Evolutionary conservation across 2,888 invertebrate genomes (phyloP), one percentile per base, ranked within the genome.

Genomic region (Heliconius erato): DNA sequence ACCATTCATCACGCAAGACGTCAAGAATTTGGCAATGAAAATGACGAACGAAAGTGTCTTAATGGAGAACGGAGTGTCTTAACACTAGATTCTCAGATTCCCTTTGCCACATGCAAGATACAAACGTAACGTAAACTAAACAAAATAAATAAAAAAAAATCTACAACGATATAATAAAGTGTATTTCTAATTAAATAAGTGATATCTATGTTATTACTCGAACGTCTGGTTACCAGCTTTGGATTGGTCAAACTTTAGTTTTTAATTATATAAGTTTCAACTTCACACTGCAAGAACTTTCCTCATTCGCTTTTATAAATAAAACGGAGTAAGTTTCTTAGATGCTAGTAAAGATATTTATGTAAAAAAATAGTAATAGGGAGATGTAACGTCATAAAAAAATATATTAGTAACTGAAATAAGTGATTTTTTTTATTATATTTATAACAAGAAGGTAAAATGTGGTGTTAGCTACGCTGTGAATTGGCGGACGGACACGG

Each of bases 201-300:
- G 49, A 49, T 49, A 49, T 49, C 49, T 49, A 19, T 49, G 49
- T 49, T 19, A 49, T 49, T 49, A 49, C 49, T 49, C 16, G 16
- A 16, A 19, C 16, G 14, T 49, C 26, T 40, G n/a, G 26, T 40
- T 35, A 65, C n/a, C 65, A 65, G 44, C 44, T 67, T 35, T 16
- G 74, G 40, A 77, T 14, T 59, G 76, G 65, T 35, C 28, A 77
- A 77, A 77, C 35, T 23, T 28, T 67, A 77, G 28, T 77, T 77
- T 77, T 44, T 77, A 77, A 77, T 67, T 67, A 63, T 26, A 26
- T n/a, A 77, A 77, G 67, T 67, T 44, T 65, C 16, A 19, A 44
- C 44, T 40, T 65, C 26, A 28, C n/a, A 63, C 1, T 7, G 26
- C n/a, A 26, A 59, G 19, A 77, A 67, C 40, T 65, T 77, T 65